Evolutionary conservation across 2,888 invertebrate genomes (phyloP).

Genomic region (Drosophila greeni): DNA sequence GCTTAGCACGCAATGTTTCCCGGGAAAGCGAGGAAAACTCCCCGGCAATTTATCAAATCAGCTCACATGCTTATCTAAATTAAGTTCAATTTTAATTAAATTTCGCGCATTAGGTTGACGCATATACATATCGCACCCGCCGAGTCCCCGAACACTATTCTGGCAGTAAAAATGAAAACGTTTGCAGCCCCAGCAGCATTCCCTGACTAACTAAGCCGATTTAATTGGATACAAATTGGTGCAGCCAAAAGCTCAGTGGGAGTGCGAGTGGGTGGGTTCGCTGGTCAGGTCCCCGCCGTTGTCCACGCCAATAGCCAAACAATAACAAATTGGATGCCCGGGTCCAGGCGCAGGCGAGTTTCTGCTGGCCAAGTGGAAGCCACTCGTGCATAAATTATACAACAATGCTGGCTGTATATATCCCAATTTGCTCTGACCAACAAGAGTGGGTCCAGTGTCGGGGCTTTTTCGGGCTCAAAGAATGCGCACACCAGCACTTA

Average conservation of each 20-base stretch:
- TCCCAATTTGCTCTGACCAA: conserved; percentile 17
- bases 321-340: conserved; percentile 41
- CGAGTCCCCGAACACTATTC: conserved; percentile 12
- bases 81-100: conserved; percentile 61
- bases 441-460: neutral
- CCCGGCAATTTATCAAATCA: conserved; percentile 40
- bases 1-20: conserved; percentile 49
- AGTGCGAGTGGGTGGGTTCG: neutral
- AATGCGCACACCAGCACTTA: neutral
- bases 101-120: conserved; percentile 48
- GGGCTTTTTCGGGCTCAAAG: neutral
- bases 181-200: conserved; percentile 6
- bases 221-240: conserved; percentile 54
- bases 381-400: conserved; percentile 44
- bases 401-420: conserved; percentile 9
- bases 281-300: conserved; percentile 3
- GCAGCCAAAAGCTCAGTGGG: conserved; percentile 25
- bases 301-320: conserved; percentile 33
- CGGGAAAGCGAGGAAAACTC: conserved; percentile 5
- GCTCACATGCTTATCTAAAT: conserved; percentile 54
- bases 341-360: conserved; percentile 14
- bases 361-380: conserved; percentile 37
- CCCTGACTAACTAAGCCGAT: conserved; percentile 46
- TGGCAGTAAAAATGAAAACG: conserved; percentile 27
- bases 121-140: conserved; percentile 25